Base-by-base conservation (phyloP, 2,888 invertebrate species). In the Lithosia quadra region DNA sequence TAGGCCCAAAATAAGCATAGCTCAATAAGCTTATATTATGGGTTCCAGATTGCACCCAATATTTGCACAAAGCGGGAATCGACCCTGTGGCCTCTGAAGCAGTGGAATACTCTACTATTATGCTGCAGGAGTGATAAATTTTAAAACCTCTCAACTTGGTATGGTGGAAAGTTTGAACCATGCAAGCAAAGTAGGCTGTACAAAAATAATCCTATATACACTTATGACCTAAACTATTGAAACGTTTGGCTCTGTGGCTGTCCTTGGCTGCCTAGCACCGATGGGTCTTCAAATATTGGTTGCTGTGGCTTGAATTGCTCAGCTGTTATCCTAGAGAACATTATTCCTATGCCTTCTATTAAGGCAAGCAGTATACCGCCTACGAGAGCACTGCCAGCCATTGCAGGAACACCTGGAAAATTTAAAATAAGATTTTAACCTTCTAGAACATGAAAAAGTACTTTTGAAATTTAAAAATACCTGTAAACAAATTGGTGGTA, bases 341-440 rank as follows among this genome's bases (percentile, higher is more conserved):
- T 95, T 81, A 99, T 99, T 77, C 99, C 99, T 74, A 99, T 97
- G 74, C 99, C 99, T 96, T 99, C 99, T 80, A 99, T 99, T 76
- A 99, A 95, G 5, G 99, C 99, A 73, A 99, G 95, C 22, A 99
- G 96, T 70, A 99, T 97, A 68, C 99, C 99, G 67, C 99, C 99
- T 63, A 99, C 98, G 59, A 99, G 95, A 18, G 99, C 99, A 94
- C 99, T 99, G 55, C 99, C 99, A 65, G 98, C 97, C 98, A 98
- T 98, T 0, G 98, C 98, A 70, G 97, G 97, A 53, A 98, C 92
- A 90, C 96, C 96, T 96, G 83, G 18, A 90, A 90, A 65, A 18
- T 5, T 22, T 28, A 9, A 56, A 55, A 55, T 13, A 55, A 11
- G 11, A 24, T 13, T 10, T 56, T 22, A 56, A 11, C 13, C 9